Conservation (phyloP, 2,797 vertebrate genomes). For the Streptopelia turtur region DNA sequence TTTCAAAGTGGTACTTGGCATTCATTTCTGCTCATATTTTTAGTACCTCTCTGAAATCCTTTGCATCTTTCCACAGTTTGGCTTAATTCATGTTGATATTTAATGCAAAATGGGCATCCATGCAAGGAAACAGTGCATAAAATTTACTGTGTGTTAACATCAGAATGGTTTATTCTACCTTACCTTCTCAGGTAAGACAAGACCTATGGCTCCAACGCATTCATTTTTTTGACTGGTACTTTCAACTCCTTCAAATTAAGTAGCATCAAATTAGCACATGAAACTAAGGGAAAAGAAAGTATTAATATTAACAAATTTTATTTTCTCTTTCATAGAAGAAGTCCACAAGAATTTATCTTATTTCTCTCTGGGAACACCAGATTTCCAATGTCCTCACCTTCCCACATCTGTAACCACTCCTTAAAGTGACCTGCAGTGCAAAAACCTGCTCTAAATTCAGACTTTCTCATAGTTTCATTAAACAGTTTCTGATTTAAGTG, state of each 20-base stretch:
- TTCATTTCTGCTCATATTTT: background rate
- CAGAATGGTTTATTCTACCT: background rate
- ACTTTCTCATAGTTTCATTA: background rate
- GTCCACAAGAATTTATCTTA: background rate
- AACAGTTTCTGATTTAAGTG: background rate
- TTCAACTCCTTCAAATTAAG: background rate
- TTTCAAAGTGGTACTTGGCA: background rate
- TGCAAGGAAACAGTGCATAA: background rate
- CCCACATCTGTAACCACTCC: fast-evolving
- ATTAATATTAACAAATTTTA: background rate
- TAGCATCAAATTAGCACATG: background rate
- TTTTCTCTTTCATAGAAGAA: background rate
- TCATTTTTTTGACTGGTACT: background rate
- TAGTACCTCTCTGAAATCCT: background rate
- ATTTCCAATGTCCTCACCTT: background rate
- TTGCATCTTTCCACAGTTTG: background rate
- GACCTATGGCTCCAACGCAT: no score
- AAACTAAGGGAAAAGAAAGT: background rate
- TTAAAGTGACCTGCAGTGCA: background rate
- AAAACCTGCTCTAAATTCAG: background rate
- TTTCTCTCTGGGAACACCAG: background rate
- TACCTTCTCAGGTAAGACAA: background rate
- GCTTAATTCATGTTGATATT: background rate
- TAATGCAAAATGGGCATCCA: background rate
- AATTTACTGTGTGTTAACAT: background rate